phyloP scores from a whole-genome alignment of 2,888 invertebrate species.

The Nemapogon koenigi region DNA sequence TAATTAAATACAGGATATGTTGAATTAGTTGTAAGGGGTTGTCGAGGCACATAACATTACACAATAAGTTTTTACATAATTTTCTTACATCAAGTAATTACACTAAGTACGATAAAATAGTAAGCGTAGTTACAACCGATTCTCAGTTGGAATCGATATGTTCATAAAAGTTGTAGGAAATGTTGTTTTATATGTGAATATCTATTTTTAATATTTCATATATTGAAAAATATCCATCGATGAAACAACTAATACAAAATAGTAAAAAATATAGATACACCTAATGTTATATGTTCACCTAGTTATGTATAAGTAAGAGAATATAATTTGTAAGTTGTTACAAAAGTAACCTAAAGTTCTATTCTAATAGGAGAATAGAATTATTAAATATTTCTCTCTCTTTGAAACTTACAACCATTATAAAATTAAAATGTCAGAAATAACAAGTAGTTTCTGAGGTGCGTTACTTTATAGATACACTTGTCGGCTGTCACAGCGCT shows the following conservation, averaged over 20 bases:
- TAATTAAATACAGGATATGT: neutral
- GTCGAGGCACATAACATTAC: constrained; percentile 50
- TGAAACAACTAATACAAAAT: neutral
- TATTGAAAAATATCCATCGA: too few relatives aligned
- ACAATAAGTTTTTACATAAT: constrained; percentile 39
- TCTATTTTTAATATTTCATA: too few relatives aligned
- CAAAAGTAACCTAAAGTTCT: constrained; percentile 13
- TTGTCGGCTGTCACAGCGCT: too few relatives aligned
- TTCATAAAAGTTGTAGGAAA: neutral
- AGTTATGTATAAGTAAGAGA: constrained; percentile 5
- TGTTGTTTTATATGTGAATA: neutral
- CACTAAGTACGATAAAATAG: constrained; percentile 29
- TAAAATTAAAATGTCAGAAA: constrained; percentile 17
- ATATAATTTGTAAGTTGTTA: constrained; percentile 7
- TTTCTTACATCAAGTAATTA: constrained; percentile 42
- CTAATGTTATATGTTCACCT: constrained; percentile 4
- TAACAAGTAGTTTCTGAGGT: too few relatives aligned
- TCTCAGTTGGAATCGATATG: constrained; percentile 31
- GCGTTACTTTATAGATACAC: too few relatives aligned
- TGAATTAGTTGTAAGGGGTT: constrained; percentile 21
- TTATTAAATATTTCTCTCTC: constrained; percentile 42
- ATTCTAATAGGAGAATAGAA: constrained; percentile 30
- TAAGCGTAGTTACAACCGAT: constrained; percentile 51
- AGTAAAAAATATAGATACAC: constrained; percentile 8
- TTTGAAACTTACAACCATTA: constrained; percentile 42